Percentiles rank a stretch among this genome's conserved stretches.
These are phyloP conservation scores for Pristionchus fissidentatus DNA, from an alignment of 2,888 invertebrate genomes.

Conservation along the genomic window DNA sequence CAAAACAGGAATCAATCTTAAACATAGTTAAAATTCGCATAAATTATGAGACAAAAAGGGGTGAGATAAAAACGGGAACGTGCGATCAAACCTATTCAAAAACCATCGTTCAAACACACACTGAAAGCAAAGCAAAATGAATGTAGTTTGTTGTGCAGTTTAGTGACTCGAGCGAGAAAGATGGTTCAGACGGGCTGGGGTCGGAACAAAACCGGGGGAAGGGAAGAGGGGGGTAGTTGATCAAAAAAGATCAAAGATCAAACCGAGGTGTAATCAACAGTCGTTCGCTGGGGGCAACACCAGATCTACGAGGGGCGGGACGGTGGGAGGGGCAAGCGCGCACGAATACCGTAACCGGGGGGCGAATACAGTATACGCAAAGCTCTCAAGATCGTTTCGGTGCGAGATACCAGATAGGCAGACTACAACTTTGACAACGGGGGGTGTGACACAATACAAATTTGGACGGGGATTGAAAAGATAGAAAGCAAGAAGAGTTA, in stretches of 20 bases:
- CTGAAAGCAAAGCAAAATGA: constrained; percentile 32
- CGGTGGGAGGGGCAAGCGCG: neutral
- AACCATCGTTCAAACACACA: no score
- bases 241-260: no score
- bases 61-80: constrained; percentile 28
- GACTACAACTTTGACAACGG: neutral
- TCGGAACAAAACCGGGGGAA: no score
- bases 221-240: constrained; percentile 2
- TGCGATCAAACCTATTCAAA: constrained; percentile 40
- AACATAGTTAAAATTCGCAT: constrained; percentile 17
- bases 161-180: no score
- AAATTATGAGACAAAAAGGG: constrained; percentile 35
- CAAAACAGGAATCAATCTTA: constrained; percentile 12
- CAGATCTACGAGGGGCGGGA: neutral
- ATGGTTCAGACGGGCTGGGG: constrained; percentile 37
- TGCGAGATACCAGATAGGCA: no score
- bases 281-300: no score
- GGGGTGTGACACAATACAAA: neutral
- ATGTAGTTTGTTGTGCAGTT: no score
- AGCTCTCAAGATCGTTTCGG: neutral
- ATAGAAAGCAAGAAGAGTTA: neutral
- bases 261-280: no score
- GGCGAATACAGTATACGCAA: neutral
- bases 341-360: neutral
- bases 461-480: neutral